Base-by-base conservation (phyloP, 2,113 vertebrate species). In the Rhinichthys klamathensis region DNA sequence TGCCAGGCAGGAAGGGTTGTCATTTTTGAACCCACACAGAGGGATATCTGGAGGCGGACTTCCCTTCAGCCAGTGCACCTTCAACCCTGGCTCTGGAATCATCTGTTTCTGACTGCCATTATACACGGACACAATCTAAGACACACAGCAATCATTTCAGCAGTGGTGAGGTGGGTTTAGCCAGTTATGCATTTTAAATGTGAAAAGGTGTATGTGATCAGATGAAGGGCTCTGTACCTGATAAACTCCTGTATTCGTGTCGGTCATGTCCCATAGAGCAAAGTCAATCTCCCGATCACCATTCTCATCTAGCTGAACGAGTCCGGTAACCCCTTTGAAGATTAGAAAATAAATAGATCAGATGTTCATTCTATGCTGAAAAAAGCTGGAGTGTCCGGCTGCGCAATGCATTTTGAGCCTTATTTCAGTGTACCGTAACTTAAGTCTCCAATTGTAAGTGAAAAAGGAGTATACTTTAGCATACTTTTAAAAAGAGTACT, bases 201-300 rank as follows among this genome's bases (percentile, higher is more conserved):
- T 11, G 70, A n/a, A 63, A 58, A 35, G 27, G 7, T 30, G 9
- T 6, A 25, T 51, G 65, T 51, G 67, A 67, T 83, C 49, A 65
- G 25, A 84, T 49, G 15, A 60, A 79, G 25, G 1, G 23, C 27
- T 54, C 23, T 90, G 87, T 90, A 98, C 97, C 95, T 97, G 93
- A 89, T 97, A 99, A 25, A 91, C 87, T 2, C 96, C 96, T 0
- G 82, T 90, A 0, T 75, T 65, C 0, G 94, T 84, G 6, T 97
- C 92, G 0, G 89, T 91, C 96, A 97, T 96, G 92, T 98, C 97
- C 97, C 97, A 99, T 13, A 98, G 90, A 8, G 97, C 96, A 11
- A 96, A 98, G 90, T 98, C 97, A 0, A 94, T 94, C 92, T 98
- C 96, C 84, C 97, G 93, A 85, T 99, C 97, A 0, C 97, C 97